Evolutionary conservation across 2,888 invertebrate genomes (phyloP), one percentile per base, ranked within the genome.

Genomic region (Phymatocera aterrima): DNA sequence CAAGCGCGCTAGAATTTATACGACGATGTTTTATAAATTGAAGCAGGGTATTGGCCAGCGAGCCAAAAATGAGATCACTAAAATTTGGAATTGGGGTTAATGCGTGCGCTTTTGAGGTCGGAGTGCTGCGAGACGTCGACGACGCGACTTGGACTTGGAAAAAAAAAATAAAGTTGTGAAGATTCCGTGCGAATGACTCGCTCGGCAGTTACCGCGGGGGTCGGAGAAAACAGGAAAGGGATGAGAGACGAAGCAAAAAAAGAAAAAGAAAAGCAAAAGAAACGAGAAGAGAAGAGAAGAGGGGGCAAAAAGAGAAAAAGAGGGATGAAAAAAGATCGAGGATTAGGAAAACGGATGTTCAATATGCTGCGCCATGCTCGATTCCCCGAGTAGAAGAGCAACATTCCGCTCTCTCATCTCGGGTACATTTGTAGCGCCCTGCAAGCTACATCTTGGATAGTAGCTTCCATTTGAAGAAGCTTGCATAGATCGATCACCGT

Each of bases 61-160:
- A 72, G 51, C 72, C 72, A 72, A 72, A 72, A 72, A 72, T 34
- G n/a, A 10, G 75, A 40, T 75, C 57, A n/a, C 54, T 54, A 48
- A 15, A n/a, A 24, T 8, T 10, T 24, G 24, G 72, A 60, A 60
- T 75, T 57, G 24, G 75, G 75, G 75, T 75, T 75, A 75, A 75
- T 60, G 75, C 60, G 24, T 24, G 57, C 75, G 40, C 75, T 21
- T 28, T 72, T 68, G 46, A 6, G 34, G 64, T 37, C 64, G 64
- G 37, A 34, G 34, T n/a, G 40, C 10, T 6, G n/a, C n/a, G 51
- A 48, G 72, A 24, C 24, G 40, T 60, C 31, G 18, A 37, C 64
- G 72, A 48, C 51, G 51, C 34, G n/a, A n/a, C n/a, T n/a, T n/a
- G n/a, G n/a, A n/a, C 31, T 72, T 51, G 51, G 28, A 65, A 65